Conservation (phyloP, 1,140 invertebrate genomes). For the Brachionus angularis region DNA sequence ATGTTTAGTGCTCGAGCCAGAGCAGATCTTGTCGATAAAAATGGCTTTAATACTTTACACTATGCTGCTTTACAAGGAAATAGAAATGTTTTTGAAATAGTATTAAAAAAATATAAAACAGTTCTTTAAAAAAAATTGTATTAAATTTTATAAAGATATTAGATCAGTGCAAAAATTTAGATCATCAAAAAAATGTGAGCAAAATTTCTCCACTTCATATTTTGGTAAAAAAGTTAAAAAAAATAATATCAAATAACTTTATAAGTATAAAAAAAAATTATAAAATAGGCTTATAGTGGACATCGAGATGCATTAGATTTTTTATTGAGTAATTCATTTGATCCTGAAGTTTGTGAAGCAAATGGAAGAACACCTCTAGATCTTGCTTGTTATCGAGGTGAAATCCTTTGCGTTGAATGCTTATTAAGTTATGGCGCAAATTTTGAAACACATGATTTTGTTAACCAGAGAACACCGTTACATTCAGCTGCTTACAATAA, state of each 20-base stretch:
- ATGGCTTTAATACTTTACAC: constrained; percentile 36
- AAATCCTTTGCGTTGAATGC: constrained; percentile 33
- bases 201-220: constrained; percentile 11
- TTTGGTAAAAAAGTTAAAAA: neutral
- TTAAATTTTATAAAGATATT: constrained; percentile 31
- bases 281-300: constrained; percentile 10
- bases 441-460: constrained; percentile 5
- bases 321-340: constrained; percentile 9
- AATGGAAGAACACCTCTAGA: constrained; percentile 24
- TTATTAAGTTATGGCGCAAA: constrained; percentile 26
- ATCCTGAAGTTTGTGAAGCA: neutral
- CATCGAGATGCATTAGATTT: constrained; percentile 20
- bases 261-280: too few relatives aligned
- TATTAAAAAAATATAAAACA: neutral
- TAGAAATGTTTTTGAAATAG: constrained; percentile 40
- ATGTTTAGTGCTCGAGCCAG: constrained; percentile 13
- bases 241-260: too few relatives aligned
- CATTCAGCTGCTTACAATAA: constrained; percentile 27
- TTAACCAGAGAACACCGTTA: constrained; percentile 7
- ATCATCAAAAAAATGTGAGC: constrained; percentile 27
- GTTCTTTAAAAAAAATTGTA: neutral
- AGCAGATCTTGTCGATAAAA: constrained; percentile 6
- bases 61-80: constrained; percentile 22
- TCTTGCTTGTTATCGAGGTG: constrained; percentile 17
- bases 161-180: constrained; percentile 6